Base-by-base conservation (phyloP, 2,888 invertebrate genomes). In the Horisme vitalbata region DNA sequence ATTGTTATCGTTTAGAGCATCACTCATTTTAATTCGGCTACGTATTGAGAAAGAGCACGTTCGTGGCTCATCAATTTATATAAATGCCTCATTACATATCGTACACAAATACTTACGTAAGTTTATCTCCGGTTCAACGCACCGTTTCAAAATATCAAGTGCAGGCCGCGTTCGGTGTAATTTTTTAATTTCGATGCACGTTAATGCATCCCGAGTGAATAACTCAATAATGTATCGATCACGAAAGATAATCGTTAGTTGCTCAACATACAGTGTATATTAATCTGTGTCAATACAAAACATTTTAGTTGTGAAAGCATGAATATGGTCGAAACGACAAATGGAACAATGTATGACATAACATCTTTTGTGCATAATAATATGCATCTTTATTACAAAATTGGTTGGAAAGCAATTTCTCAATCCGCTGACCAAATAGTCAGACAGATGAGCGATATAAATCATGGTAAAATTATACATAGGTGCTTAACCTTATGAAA, bases 1-100 rank as follows among this genome's bases (percentile, higher is more conserved):
- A 75, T 79, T 79, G 74, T 75, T 74, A 74, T 65, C 62, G 60
- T 73, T 75, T 52, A 53, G 59, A 75, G 65, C 78, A 83, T 83
- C 82, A 78, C 77, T 83, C 82, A 83, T 75, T 79, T 77, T 81
- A 80, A 80, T 79, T 75, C 68, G 69, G 59, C 18, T 31, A 10
- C 15, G 59, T 59, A 69, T 70, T 68, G 62, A 61, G 71, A 65
- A 68, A 69, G 55, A 57, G 57, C 50, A 44, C 55, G 46, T 55
- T 58, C 47, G 52, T 45, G 50, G 64, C 58, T 71, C 79, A 78
- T 79, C 80, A 79, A 82, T 79, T 82, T 73, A 71, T 78, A 69
- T 71, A 79, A 81, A 77, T 70, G 68, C 68, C 71, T 79, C 79
- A 82, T 81, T 81, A 80, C 72, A 66, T 58, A 57, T 65, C 68